A percentile compares a stretch with the other conserved stretches of the same genome.
These are phyloP conservation scores for Hirtodrosophila trivittata DNA, from an alignment of 2,888 invertebrate genomes.

Conservation along the genomic window DNA sequence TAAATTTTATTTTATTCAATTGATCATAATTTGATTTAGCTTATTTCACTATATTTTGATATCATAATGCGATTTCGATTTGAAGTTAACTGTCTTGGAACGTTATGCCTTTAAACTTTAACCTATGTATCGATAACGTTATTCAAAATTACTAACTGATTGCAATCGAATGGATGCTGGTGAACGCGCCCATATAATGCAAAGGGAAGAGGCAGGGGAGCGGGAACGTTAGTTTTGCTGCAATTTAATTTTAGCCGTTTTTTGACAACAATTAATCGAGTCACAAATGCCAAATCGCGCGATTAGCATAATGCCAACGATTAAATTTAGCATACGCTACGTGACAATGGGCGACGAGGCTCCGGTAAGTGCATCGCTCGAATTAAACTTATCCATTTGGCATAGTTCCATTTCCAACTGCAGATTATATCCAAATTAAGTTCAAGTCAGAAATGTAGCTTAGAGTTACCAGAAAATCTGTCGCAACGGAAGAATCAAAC, in stretches of 20 bases:
- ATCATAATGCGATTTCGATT: too few species aligned
- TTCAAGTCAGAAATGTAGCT: background rate
- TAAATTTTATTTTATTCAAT: too few species aligned
- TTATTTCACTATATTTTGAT: too few species aligned
- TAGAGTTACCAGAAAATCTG: background rate
- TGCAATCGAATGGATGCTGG: too few species aligned
- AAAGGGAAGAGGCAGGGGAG: background rate
- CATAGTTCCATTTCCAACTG: background rate
- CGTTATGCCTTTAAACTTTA: too few species aligned
- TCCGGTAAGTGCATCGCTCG: slow-evolving; percentile 26
- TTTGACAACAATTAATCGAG: slow-evolving; percentile 71
- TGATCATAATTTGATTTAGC: too few species aligned
- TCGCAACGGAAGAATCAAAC: background rate
- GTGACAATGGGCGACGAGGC: slow-evolving; percentile 43
- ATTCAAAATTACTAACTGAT: too few species aligned
- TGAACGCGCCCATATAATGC: too few species aligned
- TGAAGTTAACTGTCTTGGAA: too few species aligned
- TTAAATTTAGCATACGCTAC: slow-evolving; percentile 67
- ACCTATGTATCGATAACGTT: too few species aligned
- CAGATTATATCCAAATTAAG: background rate
- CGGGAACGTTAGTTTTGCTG: slow-evolving; percentile 1
- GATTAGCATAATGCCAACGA: slow-evolving; percentile 65
- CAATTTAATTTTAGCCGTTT: slow-evolving; percentile 66
- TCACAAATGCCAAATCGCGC: slow-evolving; percentile 60
- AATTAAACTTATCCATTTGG: background rate